Percentiles rank a stretch among this genome's conserved stretches.
phyloP scores from a whole-genome alignment of 2,888 invertebrate species.

The Scaeva pyrastri region DNA sequence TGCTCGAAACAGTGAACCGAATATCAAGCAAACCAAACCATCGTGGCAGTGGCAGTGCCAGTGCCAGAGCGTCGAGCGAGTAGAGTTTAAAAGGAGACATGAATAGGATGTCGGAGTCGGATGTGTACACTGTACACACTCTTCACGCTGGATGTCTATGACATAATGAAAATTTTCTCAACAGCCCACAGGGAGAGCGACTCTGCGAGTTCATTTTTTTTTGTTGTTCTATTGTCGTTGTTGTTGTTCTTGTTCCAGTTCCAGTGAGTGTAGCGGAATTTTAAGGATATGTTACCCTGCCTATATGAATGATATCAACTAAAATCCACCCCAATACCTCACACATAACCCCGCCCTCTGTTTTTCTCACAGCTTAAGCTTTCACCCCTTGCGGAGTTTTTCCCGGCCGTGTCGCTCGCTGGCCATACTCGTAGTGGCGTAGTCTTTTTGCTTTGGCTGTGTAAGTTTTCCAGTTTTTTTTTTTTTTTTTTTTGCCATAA shows the following conservation, averaged over 20 bases:
- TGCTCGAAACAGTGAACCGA: constrained; percentile 19
- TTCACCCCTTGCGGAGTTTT: constrained; percentile 47
- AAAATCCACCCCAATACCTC: constrained; percentile 33
- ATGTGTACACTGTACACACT: constrained; percentile 35
- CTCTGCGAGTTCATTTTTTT: neutral
- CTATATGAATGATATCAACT: constrained; percentile 45
- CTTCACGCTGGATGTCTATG: constrained; percentile 35
- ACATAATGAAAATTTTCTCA: constrained; percentile 68
- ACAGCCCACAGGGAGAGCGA: constrained; percentile 27
- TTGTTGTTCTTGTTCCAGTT: constrained; percentile 21
- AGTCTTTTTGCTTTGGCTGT: constrained; percentile 21
- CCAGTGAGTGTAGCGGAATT: constrained; percentile 59
- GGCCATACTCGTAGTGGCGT: neutral
- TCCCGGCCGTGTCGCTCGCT: neutral
- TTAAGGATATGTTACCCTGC: constrained; percentile 58
- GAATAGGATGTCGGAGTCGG: constrained; percentile 21
- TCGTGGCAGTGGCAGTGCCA: neutral
- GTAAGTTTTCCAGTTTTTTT: constrained; percentile 43
- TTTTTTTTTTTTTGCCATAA: constrained; percentile 20
- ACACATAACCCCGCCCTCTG: constrained; percentile 66
- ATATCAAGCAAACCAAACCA: neutral
- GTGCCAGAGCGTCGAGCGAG: neutral
- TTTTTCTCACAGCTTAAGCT: constrained; percentile 17
- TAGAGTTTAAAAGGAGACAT: constrained; percentile 25
- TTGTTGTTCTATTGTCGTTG: neutral